Base-by-base conservation (phyloP, 2,113 vertebrate genomes). In the Bubo blakistoni region DNA sequence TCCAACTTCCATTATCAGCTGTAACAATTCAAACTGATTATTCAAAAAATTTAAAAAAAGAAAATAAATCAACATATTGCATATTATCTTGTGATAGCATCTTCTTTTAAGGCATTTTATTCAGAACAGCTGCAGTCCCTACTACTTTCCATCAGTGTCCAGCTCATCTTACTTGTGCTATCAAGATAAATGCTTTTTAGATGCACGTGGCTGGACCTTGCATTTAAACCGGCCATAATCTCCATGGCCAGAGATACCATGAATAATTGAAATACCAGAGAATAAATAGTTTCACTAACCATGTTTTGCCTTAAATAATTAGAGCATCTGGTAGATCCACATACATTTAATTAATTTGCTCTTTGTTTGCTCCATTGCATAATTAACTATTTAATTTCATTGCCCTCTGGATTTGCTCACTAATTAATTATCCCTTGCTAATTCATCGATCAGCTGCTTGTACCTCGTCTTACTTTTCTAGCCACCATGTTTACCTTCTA, bases 231-330 rank as follows among this genome's bases (percentile, higher is more conserved):
- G 78, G 26, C 73, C 87, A 38, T 91, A 92, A 89, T 89, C 91
- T 88, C 81, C 49, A 20, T 58, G 54, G 66, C 70, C 70, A 87
- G 84, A 80, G 86, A 94, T 90, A 91, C 84, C 81, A 94, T 32
- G 78, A 95, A 91, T 95, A 94, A 94, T 88, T 97, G 92, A 95
- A 95, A 97, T 95, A 92, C 86, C 81, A 95, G 62, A 58, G 40
- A 95, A 90, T 76, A 79, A 92, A 76, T 73, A 93, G 74, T 94
- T 95, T 91, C 66, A 70, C 70, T 92, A 89, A 87, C 78, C 58
- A 42, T 70, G 62, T 85, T 94, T 91, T 92, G 54, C 49, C 87
- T 92, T 92, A 94, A 96, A 95, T 97, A 89, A 91, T 95, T 77
- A 89, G 89, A 91, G 74, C 81, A 92, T 96, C 81, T 94, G 86